Base-by-base conservation (phyloP, 2,797 vertebrate species). In the Coregonus ussuriensis region DNA sequence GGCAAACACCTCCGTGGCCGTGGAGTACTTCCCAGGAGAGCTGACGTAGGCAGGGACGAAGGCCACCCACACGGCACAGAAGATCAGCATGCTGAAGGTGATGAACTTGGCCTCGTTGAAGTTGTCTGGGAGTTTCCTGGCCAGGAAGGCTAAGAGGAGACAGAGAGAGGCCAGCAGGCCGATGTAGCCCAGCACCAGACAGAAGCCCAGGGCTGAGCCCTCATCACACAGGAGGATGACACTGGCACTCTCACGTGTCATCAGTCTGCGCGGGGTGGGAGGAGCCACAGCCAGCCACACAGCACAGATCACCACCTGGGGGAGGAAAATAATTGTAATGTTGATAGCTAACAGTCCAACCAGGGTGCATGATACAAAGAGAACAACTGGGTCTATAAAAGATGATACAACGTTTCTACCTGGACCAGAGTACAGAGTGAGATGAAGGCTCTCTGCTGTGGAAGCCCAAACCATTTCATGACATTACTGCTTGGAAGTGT, bases 1-100 rank as follows among this genome's bases (percentile, higher is more conserved):
- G 1, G 94, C 94, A 88, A 95, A 95, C 53, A 95, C 93, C 79
- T 95, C 94, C 1, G 93, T 93, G 77, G 90, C 91, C 1, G 92
- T 93, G 11, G 93, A 84, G 4, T 90, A 91, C 56, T 92, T 93
- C 1, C 92, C 91, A 3, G 91, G 92, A 47, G 92, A 93, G 84
- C 92, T 93, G 83, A 93, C 75, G 31, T 92, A 93, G 0, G 93
- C 92, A 1, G 93, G 92, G 18, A 93, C 87, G 59, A 93, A 93
- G 0, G 90, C 81, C 18, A 91, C 82, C 92, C 91, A 93, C n/a
- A 93, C 91, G 4, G 90, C 88, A 80, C 90, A 93, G 69, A 93
- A 93, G 71, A 92, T 93, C 71, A 93, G 21, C 90, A 92, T 93
- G 82, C 92, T 93, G 76, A 93, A 93, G 4, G 91, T 92, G 74